These are phyloP conservation scores for Colletes latitarsis DNA, from an alignment of 1,140 invertebrate genomes.

Conservation along the genomic window DNA sequence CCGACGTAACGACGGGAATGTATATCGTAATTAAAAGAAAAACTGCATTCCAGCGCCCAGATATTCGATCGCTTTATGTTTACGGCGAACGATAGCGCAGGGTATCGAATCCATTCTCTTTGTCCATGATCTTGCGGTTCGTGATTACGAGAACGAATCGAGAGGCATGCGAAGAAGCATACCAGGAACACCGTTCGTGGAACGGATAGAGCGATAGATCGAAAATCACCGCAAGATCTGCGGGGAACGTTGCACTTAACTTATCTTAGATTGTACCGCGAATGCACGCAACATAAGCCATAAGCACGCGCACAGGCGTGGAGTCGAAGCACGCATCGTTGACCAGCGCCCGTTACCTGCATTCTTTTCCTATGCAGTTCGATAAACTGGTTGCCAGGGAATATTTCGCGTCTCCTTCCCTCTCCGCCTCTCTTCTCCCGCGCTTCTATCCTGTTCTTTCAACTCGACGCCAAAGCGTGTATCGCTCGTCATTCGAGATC, in stretches of 20 bases:
- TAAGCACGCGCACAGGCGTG: constrained; percentile 19
- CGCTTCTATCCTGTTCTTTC: not conserved
- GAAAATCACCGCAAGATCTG: constrained; percentile 36
- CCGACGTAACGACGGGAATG: no score
- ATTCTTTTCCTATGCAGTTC: constrained; percentile 54
- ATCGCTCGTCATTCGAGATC: not conserved
- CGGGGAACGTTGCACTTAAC: constrained; percentile 44
- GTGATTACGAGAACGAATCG: not conserved
- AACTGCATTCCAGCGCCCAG: no score
- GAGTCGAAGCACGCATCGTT: constrained; percentile 7
- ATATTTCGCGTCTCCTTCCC: constrained; percentile 50
- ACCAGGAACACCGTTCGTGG: no score
- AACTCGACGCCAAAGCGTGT: not conserved
- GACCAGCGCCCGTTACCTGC: constrained; percentile 11
- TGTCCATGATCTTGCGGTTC: not conserved
- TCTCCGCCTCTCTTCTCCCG: not conserved
- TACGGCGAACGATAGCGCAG: not conserved
- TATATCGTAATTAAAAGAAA: no score
- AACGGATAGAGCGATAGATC: not conserved
- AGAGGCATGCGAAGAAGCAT: not conserved
- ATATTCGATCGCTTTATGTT: not conserved
- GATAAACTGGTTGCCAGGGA: constrained; percentile 61
- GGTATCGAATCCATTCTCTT: not conserved
- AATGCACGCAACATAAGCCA: constrained; percentile 39
- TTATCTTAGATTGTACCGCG: constrained; percentile 30